Conservation (phyloP, 2,113 vertebrate genomes). For the Brachyistius frenatus region DNA sequence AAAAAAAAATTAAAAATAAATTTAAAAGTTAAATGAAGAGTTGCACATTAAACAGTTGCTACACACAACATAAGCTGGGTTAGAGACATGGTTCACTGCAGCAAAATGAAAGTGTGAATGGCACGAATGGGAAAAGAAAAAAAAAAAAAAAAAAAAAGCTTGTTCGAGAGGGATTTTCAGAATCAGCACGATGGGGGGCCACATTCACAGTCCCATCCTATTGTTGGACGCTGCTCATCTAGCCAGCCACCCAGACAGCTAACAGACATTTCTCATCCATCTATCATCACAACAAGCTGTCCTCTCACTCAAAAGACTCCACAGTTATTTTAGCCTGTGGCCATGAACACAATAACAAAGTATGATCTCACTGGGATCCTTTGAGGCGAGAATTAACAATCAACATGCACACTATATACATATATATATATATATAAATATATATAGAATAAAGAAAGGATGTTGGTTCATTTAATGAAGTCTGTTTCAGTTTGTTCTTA, state of each 20-base stretch:
- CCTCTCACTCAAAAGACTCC: constrained; percentile 15
- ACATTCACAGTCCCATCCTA: constrained; percentile 54
- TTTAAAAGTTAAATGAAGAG: constrained; percentile 5
- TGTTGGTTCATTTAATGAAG: neutral
- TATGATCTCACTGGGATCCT: constrained; percentile 5
- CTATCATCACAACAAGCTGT: constrained; percentile 36
- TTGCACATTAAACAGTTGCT: constrained; percentile 20
- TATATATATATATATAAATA: too few relatives aligned
- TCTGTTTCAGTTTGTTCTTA: neutral
- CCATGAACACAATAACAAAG: constrained; percentile 1
- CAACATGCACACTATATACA: neutral
- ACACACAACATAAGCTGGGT: neutral
- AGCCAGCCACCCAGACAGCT: constrained; percentile 19
- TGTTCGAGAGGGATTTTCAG: constrained; percentile 71
- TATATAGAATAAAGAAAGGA: too few relatives aligned
- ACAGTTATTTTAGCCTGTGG: constrained; percentile 2
- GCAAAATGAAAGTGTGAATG: constrained; percentile 68
- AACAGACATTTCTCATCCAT: constrained; percentile 46
- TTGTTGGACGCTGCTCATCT: constrained; percentile 58
- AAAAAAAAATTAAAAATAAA: neutral
- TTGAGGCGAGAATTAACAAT: neutral
- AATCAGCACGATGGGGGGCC: constrained; percentile 73
- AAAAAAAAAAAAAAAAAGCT: constrained; percentile 54
- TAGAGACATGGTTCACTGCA: constrained; percentile 64
- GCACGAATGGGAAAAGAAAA: constrained; percentile 62